Conservation (phyloP, 2,888 invertebrate species). For the Idaea biselata region DNA sequence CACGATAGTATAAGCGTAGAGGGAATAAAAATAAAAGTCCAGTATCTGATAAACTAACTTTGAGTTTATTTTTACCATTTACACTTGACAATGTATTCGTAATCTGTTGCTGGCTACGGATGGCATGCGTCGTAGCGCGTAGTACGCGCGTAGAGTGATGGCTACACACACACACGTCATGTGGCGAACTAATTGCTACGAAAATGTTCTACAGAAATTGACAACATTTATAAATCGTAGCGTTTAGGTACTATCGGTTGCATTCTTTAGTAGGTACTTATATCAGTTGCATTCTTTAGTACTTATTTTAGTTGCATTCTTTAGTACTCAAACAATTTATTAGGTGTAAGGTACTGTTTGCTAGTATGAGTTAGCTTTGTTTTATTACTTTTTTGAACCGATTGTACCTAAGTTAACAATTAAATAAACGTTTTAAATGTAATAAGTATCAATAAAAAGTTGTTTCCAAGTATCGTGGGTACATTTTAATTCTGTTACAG, state of each 20-base stretch:
- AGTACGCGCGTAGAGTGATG: conserved; percentile 63
- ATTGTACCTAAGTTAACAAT: conserved; percentile 42
- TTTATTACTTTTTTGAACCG: conserved; percentile 12
- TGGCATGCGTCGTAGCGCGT: conserved; percentile 68
- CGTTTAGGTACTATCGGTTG: conserved; percentile 29
- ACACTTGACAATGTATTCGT: conserved; percentile 82
- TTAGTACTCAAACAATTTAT: too few species aligned
- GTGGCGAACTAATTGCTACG: conserved; percentile 54
- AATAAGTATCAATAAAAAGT: conserved; percentile 44
- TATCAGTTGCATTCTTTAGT: conserved; percentile 16
- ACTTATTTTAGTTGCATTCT: neutral
- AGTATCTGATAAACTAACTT: conserved; percentile 81
- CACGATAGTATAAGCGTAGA: neutral
- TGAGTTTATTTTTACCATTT: conserved; percentile 83
- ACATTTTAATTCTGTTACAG: conserved; percentile 67
- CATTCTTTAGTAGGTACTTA: neutral
- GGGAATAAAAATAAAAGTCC: conserved; percentile 65
- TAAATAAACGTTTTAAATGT: conserved; percentile 38
- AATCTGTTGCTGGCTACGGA: conserved; percentile 78
- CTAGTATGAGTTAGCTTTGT: neutral
- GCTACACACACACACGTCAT: conserved; percentile 65
- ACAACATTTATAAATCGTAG: conserved; percentile 20
- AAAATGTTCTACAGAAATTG: conserved; percentile 38
- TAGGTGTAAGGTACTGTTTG: neutral
- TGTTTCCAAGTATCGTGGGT: conserved; percentile 47